phyloP scores from a whole-genome alignment of 1,140 invertebrate genomes.

The Chironomus tepperi region DNA sequence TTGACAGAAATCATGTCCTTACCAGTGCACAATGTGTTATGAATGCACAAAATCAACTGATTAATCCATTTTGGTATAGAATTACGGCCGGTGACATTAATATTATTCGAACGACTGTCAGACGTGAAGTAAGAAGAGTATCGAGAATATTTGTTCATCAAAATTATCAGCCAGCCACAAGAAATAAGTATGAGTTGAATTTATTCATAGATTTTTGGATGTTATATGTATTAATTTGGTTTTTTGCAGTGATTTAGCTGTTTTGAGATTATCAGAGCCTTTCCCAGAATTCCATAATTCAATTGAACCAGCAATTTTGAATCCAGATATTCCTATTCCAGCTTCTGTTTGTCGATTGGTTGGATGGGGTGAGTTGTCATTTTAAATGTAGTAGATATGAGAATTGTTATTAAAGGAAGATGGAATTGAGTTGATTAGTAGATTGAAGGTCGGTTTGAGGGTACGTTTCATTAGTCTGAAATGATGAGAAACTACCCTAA shows the following conservation, averaged over 20 bases:
- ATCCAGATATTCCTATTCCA: not conserved
- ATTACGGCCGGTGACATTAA: not conserved
- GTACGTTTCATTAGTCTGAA: no score
- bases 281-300: slow-evolving; percentile 20
- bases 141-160: not conserved
- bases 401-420: no score
- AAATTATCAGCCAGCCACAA: not conserved
- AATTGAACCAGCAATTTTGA: slow-evolving; percentile 6
- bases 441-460: no score
- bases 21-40: not conserved
- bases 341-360: not conserved
- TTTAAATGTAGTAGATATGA: no score
- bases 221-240: not conserved
- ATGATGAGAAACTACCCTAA: no score
- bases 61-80: slow-evolving; percentile 7
- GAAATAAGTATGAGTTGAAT: not conserved
- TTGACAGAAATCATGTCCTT: not conserved
- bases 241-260: not conserved
- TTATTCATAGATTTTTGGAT: not conserved
- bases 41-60: not conserved
- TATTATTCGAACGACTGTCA: not conserved
- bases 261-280: not conserved
- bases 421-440: no score
- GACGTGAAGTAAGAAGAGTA: not conserved
- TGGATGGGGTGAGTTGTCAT: not conserved